Percentiles rank a stretch among this genome's conserved stretches.
Evolutionary conservation across 2,888 invertebrate species (phyloP).

Genomic region (Leucophenga maculata): DNA sequence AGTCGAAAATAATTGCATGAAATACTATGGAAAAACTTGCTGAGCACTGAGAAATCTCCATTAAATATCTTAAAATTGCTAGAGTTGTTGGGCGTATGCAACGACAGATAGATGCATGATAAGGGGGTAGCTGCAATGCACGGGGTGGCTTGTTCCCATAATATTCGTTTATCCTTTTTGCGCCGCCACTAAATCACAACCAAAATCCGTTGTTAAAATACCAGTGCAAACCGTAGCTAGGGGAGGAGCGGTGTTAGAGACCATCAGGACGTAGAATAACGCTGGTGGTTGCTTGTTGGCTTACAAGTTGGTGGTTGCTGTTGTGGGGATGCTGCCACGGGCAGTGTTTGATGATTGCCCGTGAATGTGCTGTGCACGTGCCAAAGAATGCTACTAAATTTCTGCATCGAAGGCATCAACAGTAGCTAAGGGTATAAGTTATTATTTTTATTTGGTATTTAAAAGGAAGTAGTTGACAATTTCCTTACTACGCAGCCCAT

Average conservation of each 20-base stretch:
- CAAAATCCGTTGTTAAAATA: constrained; percentile 66
- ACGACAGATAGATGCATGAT: not conserved
- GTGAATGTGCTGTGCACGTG: not conserved
- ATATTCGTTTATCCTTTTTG: constrained; percentile 38
- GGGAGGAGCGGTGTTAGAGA: not conserved
- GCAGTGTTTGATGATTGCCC: not conserved
- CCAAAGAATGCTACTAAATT: not conserved
- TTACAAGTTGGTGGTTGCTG: constrained; percentile 47
- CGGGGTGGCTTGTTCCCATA: constrained; percentile 6
- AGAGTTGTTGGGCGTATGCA: not conserved
- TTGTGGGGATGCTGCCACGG: not conserved
- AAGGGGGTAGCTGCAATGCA: constrained; percentile 6
- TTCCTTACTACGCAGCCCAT: no score
- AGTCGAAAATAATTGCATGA: constrained; percentile 58
- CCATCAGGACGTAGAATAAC: not conserved
- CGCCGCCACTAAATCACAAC: constrained; percentile 65
- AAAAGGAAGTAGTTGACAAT: no score
- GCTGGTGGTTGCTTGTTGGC: not conserved
- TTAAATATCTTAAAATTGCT: not conserved
- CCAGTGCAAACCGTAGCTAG: constrained; percentile 31
- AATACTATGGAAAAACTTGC: constrained; percentile 43
- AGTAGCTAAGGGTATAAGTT: no score
- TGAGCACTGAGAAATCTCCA: constrained; percentile 8
- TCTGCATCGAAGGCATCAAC: no score
- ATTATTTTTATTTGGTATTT: no score